Conservation (phyloP, 2,797 vertebrate genomes). For the Sebastes oblongus region DNA sequence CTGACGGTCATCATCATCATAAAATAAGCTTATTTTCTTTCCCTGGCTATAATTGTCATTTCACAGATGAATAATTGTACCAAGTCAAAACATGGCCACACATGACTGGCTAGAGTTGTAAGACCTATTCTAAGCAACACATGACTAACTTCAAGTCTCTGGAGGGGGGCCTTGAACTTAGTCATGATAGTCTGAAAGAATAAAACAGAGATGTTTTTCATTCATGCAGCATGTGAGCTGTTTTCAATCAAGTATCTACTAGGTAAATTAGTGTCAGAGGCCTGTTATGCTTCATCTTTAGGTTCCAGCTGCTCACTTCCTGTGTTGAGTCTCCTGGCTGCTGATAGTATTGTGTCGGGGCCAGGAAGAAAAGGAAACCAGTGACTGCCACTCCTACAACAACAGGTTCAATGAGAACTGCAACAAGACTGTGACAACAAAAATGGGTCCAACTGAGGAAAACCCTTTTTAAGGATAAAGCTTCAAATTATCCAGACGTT, state of each 20-base stretch:
- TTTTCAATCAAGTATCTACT: constrained; percentile 1
- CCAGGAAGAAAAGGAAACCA: constrained; percentile 70
- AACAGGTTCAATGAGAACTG: constrained; percentile 59
- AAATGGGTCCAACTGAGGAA: not conserved
- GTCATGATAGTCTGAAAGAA: not conserved
- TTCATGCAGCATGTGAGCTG: not conserved
- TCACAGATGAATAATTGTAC: not conserved
- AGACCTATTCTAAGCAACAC: not conserved
- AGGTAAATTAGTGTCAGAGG: constrained; percentile 2
- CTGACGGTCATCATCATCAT: not conserved
- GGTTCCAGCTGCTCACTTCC: constrained; percentile 60
- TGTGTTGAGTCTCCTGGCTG: constrained; percentile 62
- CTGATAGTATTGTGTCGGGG: constrained; percentile 71
- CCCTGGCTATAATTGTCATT: not conserved
- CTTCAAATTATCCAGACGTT: constrained; percentile 13
- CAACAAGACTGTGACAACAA: constrained; percentile 15
- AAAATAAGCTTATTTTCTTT: not conserved
- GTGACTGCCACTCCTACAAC: constrained; percentile 63
- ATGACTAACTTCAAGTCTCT: not conserved
- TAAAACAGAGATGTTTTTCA: not conserved
- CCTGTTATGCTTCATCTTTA: constrained; percentile 39
- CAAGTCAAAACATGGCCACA: not conserved
- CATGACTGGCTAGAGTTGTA: not conserved
- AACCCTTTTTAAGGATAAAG: constrained; percentile 3
- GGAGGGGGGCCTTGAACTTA: not conserved